Conservation (phyloP, 2,797 vertebrate species). For the Danio aesculapii region DNA sequence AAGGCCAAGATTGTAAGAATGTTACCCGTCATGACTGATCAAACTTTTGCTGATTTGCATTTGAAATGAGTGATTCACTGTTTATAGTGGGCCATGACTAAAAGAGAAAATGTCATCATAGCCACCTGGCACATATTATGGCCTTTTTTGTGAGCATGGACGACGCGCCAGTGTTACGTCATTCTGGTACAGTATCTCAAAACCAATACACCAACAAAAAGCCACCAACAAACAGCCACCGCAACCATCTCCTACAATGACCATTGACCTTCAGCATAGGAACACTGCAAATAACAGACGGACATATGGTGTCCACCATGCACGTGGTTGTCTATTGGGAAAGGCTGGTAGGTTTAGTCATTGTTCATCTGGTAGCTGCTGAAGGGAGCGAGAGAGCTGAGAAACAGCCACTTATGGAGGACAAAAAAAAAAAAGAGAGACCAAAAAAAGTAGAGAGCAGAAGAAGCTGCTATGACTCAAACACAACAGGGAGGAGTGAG, state of each 20-base stretch:
- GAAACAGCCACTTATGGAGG: conserved; percentile 47
- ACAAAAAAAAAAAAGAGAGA: conserved; percentile 28
- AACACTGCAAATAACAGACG: conserved; percentile 49
- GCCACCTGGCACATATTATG: conserved; percentile 68
- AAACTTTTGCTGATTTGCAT: conserved; percentile 56
- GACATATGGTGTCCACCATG: conserved; percentile 62
- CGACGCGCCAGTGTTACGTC: background rate
- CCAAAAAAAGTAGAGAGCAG: conserved; percentile 35
- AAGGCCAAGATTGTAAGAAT: conserved; percentile 28
- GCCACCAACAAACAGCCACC: background rate
- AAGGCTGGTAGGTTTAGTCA: conserved; percentile 59
- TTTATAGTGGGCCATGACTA: conserved; percentile 46
- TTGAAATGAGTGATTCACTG: conserved; percentile 60
- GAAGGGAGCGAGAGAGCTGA: conserved; percentile 2
- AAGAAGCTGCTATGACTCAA: conserved; percentile 50
- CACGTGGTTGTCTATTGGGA: conserved; percentile 35
- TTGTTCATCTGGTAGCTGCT: conserved; percentile 55
- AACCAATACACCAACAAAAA: background rate
- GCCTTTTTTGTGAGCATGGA: background rate
- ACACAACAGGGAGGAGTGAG: conserved; percentile 36
- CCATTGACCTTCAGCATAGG: conserved; percentile 57
- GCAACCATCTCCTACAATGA: conserved; percentile 4
- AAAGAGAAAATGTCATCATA: conserved; percentile 71
- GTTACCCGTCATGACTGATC: conserved; percentile 42
- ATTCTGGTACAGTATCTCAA: background rate